Conservation (phyloP, 2,888 invertebrate species). For the Barypeithes pellucidus region DNA sequence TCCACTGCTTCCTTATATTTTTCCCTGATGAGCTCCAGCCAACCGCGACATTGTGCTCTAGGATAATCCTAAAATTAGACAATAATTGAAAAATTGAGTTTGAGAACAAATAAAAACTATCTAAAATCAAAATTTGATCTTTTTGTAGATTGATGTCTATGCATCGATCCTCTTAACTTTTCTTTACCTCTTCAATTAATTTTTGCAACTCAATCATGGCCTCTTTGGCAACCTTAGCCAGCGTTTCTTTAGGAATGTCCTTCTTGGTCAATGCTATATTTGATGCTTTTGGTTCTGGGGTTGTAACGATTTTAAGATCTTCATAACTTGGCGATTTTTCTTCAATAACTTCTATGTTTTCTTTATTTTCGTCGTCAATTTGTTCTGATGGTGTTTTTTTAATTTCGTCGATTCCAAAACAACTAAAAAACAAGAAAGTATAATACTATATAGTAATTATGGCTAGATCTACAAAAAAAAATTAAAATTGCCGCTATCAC, state of each 20-base stretch:
- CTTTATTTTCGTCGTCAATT: constrained; percentile 73
- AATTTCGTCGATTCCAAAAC: constrained; percentile 50
- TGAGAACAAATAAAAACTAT: too few relatives aligned
- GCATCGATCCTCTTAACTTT: too few relatives aligned
- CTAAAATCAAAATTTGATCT: too few relatives aligned
- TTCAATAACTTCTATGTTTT: constrained; percentile 70
- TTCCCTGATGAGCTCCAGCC: constrained; percentile 73
- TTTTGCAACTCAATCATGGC: constrained; percentile 73
- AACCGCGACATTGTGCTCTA: constrained; percentile 74
- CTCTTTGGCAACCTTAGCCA: constrained; percentile 67
- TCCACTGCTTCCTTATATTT: constrained; percentile 70
- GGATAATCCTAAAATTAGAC: constrained; percentile 74
- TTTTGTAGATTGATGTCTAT: too few relatives aligned
- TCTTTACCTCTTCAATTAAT: constrained; percentile 72
- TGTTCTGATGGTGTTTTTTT: constrained; percentile 12
- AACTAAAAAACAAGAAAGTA: constrained; percentile 29
- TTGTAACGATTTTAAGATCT: constrained; percentile 49
- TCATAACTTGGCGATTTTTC: constrained; percentile 67
- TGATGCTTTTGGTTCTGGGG: background rate
- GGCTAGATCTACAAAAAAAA: too few relatives aligned
- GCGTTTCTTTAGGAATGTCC: constrained; percentile 70
- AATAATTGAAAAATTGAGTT: too few relatives aligned
- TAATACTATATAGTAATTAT: background rate
- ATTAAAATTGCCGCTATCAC: too few relatives aligned
- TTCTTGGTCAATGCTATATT: constrained; percentile 51